Conservation (phyloP, 2,113 vertebrate species). For the Pelecanus crispus region DNA sequence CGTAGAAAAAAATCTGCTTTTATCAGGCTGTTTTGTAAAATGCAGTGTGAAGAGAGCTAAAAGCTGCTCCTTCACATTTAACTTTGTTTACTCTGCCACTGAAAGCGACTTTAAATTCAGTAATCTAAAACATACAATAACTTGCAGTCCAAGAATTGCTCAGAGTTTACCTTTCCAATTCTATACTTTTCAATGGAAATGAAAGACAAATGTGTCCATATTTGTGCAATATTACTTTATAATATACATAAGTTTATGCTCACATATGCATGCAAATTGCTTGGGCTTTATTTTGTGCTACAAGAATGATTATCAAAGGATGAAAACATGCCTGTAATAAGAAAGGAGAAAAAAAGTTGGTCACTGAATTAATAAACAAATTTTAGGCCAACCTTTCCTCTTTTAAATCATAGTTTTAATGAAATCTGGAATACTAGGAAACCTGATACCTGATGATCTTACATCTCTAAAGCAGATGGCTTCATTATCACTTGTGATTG, state of each 20-base stretch:
- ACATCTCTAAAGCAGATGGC: conserved; percentile 1
- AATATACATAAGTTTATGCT: neutral
- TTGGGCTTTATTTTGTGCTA: neutral
- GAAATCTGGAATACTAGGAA: neutral
- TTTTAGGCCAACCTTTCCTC: neutral
- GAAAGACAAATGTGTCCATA: neutral
- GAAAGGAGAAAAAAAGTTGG: neutral
- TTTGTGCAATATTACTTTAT: neutral
- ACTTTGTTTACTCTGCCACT: neutral
- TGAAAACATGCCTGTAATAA: neutral
- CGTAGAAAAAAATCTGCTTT: neutral
- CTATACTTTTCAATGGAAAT: neutral
- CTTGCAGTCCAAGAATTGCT: neutral
- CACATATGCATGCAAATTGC: neutral
- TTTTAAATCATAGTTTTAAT: neutral
- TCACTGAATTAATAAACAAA: neutral
- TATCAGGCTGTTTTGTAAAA: neutral
- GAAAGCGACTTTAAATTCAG: neutral
- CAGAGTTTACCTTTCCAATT: neutral
- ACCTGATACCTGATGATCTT: neutral
- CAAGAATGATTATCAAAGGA: neutral
- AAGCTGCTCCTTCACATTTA: neutral
- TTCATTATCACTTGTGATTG: neutral
- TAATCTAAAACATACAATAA: neutral
- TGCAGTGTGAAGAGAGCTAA: neutral